These are phyloP conservation scores for Hemichromis elongatus DNA, from an alignment of 2,113 vertebrate genomes.

Conservation along the genomic window DNA sequence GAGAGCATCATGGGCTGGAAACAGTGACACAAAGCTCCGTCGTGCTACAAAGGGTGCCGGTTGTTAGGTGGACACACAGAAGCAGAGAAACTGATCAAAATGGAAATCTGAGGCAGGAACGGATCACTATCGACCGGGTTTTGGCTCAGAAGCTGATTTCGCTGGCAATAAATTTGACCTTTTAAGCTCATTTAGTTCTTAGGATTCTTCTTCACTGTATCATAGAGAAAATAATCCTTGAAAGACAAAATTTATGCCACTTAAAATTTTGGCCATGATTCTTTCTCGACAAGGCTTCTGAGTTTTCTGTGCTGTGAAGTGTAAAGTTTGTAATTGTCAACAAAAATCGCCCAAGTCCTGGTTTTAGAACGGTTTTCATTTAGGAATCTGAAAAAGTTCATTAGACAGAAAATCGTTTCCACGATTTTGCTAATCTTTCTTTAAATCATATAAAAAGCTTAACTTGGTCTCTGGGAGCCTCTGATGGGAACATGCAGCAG, in stretches of 20 bases:
- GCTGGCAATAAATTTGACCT: not conserved
- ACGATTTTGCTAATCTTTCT: accelerated
- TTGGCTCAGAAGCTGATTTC: not conserved
- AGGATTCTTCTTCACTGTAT: not conserved
- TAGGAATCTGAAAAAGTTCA: not conserved
- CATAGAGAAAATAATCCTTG: not conserved
- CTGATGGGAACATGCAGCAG: not conserved
- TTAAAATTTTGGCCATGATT: accelerated
- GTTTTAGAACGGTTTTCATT: not conserved
- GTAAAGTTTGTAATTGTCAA: not conserved
- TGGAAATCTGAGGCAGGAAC: not conserved
- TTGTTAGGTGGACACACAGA: not conserved
- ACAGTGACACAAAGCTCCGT: not conserved
- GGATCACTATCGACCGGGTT: accelerated
- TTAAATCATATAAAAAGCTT: not conserved
- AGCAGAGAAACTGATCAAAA: not conserved
- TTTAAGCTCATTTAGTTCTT: not conserved
- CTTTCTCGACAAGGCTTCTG: accelerated
- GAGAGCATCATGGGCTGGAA: not conserved
- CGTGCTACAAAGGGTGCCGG: not conserved
- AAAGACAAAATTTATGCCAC: not conserved
- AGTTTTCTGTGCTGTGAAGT: not conserved
- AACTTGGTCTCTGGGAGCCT: not conserved
- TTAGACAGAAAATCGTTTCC: not conserved
- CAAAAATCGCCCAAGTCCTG: not conserved